Evolutionary conservation across 2,888 invertebrate species (phyloP), one percentile per base, ranked within the genome.

Genomic region (Frankliniella intonsa): DNA sequence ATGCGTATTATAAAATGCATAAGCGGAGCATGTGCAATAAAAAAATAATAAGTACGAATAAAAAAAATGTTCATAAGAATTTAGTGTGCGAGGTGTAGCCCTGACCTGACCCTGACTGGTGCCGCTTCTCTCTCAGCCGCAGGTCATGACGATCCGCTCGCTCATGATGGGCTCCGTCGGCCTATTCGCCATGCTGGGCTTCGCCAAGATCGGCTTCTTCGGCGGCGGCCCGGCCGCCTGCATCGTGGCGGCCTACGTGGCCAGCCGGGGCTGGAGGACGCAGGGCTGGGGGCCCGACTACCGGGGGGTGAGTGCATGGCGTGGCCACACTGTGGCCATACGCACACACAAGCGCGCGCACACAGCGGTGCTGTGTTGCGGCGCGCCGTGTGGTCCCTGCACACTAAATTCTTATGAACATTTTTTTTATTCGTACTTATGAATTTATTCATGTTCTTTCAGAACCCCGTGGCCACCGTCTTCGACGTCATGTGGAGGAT

Each of bases 381-480:
- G 55, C 55, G 14, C 55, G 0, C 55, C 19, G 55, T 8, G 55
- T 17, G 55, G 55, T 55, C 55, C 17, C 2, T 38, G 38, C 38
- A 2, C 3, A 38, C 38, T 2, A 38, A 38, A 2, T 38, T 38
- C 38, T 5, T 38, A 38, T n/a, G n/a, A n/a, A 51, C 51, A 11
- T 51, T 12, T 10, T 55, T 55, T 3, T 19, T 55, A 2, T 19
- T 3, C 55, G 7, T 19, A 12, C 55, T 51, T 51, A 12, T 12
- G 51, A 51, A n/a, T n/a, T 55, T 55, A 11, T 55, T 55, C 7
- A 11, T 55, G 0, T 14, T 19, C 55, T 12, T n/a, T 9, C 69
- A 76, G 69, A 76, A 76, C 69, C 69, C 69, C 22, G 69, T 76
- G 69, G 69, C 69, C 69, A 76, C 69, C 69, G 69, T 76, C 22